phyloP scores from a whole-genome alignment of 2,113 vertebrate species.

The Ochotona curzoniae region DNA sequence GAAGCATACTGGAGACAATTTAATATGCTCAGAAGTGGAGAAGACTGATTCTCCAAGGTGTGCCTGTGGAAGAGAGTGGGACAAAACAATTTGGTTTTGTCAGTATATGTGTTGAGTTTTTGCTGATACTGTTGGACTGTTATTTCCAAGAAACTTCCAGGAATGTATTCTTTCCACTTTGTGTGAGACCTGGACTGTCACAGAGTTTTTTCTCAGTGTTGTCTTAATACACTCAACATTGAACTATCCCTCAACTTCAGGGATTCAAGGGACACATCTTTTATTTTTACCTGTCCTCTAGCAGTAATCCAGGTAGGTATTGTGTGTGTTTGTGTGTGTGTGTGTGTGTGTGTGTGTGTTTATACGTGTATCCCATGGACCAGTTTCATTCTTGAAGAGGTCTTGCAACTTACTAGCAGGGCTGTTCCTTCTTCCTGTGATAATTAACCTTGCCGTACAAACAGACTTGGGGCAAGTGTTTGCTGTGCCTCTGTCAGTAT shows the following conservation, averaged over 20 bases:
- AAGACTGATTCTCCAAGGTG: background rate
- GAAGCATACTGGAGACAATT: background rate
- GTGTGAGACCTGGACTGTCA: background rate
- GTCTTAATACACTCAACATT: background rate
- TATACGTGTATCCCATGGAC: background rate
- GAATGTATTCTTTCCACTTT: background rate
- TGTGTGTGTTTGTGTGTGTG: background rate
- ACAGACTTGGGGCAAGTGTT: background rate
- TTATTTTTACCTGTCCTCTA: background rate
- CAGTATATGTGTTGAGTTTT: background rate
- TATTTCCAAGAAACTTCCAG: background rate
- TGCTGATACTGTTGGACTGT: background rate
- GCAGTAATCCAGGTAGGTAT: background rate
- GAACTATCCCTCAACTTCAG: background rate
- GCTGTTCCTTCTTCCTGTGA: background rate
- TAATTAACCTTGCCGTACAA: background rate
- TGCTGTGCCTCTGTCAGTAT: background rate
- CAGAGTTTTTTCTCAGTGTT: slow-evolving; percentile 38
- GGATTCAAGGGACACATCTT: background rate
- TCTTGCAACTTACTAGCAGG: background rate
- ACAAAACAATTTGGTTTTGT: background rate
- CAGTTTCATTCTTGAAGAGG: background rate
- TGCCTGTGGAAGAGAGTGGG: background rate
- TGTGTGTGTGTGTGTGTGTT: background rate
- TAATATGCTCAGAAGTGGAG: background rate